Conservation (phyloP, 2,113 vertebrate species). For the Cavia aperea region DNA sequence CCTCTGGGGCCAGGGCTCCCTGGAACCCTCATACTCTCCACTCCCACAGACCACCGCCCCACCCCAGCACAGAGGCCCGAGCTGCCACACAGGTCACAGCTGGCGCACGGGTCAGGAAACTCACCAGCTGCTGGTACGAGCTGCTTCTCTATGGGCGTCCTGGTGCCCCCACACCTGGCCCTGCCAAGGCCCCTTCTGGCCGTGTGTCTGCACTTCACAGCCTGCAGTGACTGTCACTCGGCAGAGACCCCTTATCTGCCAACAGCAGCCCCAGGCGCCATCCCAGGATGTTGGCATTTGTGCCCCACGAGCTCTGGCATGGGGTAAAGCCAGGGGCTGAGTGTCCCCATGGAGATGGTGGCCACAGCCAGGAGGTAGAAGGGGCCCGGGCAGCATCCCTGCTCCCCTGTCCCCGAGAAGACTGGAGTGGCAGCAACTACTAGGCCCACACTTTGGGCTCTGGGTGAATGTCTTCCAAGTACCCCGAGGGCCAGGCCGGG, state of each 20-base stretch:
- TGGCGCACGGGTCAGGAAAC: not conserved
- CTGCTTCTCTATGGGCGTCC: not conserved
- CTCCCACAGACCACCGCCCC: not conserved
- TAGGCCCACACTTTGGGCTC: no score
- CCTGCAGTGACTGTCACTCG: not conserved
- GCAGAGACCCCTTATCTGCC: not conserved
- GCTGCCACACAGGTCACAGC: not conserved
- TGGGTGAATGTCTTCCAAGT: accelerated
- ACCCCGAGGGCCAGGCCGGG: not conserved
- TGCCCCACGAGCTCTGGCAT: not conserved
- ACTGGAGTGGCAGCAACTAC: not conserved
- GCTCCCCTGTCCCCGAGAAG: not conserved
- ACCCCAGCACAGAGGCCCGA: no score
- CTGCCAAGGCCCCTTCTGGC: not conserved
- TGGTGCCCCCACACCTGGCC: no score
- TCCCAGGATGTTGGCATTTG: not conserved
- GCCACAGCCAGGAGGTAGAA: not conserved
- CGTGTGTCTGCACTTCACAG: not conserved
- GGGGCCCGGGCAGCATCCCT: not conserved
- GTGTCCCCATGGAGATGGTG: not conserved
- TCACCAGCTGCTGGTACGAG: not conserved
- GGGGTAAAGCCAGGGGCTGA: not conserved
- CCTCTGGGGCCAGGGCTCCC: not conserved
- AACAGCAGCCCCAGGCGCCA: not conserved
- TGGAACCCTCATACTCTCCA: not conserved